Evolutionary conservation across 2,797 vertebrate species (phyloP).

Genomic region (Acanthurus lineatus): DNA sequence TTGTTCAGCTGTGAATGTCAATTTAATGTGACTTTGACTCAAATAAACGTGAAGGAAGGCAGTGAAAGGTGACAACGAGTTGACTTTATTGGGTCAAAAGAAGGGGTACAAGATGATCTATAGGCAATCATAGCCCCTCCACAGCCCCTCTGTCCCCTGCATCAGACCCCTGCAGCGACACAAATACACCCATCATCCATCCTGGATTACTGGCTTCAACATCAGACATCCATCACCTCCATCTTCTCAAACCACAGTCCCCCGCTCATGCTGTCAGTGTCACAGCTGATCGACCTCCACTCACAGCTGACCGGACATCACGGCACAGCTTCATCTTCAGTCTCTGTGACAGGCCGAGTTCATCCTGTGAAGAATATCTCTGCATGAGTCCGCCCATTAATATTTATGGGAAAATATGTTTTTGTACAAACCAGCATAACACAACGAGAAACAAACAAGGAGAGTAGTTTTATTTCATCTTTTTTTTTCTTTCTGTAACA

Average conservation of each 20-base stretch:
- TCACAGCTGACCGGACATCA: constrained; percentile 56
- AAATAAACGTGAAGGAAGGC: constrained; percentile 5
- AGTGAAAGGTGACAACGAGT: neutral
- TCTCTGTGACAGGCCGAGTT: constrained; percentile 29
- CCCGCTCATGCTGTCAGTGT: constrained; percentile 34
- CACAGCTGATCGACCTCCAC: constrained; percentile 39
- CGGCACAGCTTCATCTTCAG: constrained; percentile 41
- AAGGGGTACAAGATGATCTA: constrained; percentile 8
- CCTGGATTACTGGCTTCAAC: constrained; percentile 15
- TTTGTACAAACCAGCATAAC: neutral
- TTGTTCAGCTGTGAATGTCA: neutral
- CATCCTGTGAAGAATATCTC: constrained; percentile 30
- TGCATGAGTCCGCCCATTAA: constrained; percentile 35
- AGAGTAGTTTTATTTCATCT: constrained; percentile 12
- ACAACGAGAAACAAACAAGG: neutral
- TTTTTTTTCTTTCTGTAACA: neutral
- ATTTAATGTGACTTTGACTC: neutral
- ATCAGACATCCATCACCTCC: constrained; percentile 25
- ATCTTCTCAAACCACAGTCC: constrained; percentile 31
- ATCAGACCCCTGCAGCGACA: constrained; percentile 18
- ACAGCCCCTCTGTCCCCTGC: neutral
- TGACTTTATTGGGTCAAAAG: constrained; percentile 13
- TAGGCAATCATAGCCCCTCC: neutral
- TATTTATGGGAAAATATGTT: constrained; percentile 42
- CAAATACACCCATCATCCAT: constrained; percentile 25